phyloP scores from a whole-genome alignment of 2,888 invertebrate species.

The Eupeodes luniger region DNA sequence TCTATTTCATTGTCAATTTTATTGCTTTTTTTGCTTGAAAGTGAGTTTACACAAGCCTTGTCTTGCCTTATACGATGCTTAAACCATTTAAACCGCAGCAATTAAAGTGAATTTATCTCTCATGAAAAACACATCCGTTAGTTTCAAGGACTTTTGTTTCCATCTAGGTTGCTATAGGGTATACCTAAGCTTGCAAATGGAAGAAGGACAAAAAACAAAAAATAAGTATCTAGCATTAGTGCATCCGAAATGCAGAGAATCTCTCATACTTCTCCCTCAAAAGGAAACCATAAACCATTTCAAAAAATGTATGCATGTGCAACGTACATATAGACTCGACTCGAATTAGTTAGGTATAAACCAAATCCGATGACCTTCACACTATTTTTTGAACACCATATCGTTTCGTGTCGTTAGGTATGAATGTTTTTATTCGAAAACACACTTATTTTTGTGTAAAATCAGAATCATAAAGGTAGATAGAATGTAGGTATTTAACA shows the following conservation, averaged over 20 bases:
- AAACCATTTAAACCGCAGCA: slow-evolving; percentile 50
- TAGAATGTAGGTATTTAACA: slow-evolving; percentile 18
- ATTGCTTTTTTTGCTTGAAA: neutral
- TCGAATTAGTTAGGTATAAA: slow-evolving; percentile 35
- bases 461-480: slow-evolving; percentile 48
- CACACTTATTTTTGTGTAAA: neutral
- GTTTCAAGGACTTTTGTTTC: slow-evolving; percentile 49
- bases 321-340: neutral
- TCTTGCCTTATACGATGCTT: neutral
- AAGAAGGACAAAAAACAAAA: too few species aligned
- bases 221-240: neutral
- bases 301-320: slow-evolving; percentile 31
- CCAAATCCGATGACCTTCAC: slow-evolving; percentile 53
- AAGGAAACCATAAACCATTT: slow-evolving; percentile 63
- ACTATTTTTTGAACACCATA: slow-evolving; percentile 12
- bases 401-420: neutral
- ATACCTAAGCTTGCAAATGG: too few species aligned
- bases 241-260: slow-evolving; percentile 1
- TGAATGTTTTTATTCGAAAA: neutral
- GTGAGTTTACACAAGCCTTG: slow-evolving; percentile 1
- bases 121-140: neutral
- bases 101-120: slow-evolving; percentile 68
- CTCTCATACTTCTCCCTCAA: slow-evolving; percentile 21
- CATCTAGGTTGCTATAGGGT: neutral
- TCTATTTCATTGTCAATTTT: slow-evolving; percentile 49